Percentiles rank a stretch among this genome's conserved stretches.
Evolutionary conservation across 2,113 vertebrate species (phyloP).

Genomic region (Cavia porcellus): DNA sequence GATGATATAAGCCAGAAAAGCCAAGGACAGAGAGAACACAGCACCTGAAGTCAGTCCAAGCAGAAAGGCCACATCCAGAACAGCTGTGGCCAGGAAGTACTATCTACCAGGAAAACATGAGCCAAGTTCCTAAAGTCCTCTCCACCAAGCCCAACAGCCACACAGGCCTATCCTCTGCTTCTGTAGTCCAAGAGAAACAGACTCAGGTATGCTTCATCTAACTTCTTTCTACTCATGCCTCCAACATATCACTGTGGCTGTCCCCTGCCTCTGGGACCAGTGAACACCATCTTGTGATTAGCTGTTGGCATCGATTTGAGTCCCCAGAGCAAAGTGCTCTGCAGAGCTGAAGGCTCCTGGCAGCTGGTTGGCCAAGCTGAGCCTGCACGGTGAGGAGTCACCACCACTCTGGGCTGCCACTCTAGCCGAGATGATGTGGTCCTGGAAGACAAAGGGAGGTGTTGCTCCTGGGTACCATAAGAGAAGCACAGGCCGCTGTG

Average conservation of each 20-base stretch:
- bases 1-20: no score
- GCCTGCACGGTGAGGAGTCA: not conserved
- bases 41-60: not conserved
- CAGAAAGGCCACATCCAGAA: not conserved
- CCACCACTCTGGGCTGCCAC: not conserved
- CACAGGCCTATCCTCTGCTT: no score
- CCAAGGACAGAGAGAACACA: not conserved
- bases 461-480: not conserved
- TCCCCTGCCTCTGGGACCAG: not conserved
- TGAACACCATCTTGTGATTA: fast-evolving
- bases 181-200: fast-evolving
- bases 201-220: fast-evolving
- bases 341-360: not conserved
- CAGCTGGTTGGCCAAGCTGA: fast-evolving
- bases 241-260: fast-evolving
- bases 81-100: not conserved
- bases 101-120: not conserved
- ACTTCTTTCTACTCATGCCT: not conserved
- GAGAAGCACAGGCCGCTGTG: not conserved
- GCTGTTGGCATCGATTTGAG: not conserved
- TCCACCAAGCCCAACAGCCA: not conserved
- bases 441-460: not conserved
- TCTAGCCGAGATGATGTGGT: fast-evolving
- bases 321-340: not conserved
- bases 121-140: no score